These are phyloP conservation scores for Heliconius aoede DNA, from an alignment of 2,888 invertebrate species.

Conservation along the genomic window DNA sequence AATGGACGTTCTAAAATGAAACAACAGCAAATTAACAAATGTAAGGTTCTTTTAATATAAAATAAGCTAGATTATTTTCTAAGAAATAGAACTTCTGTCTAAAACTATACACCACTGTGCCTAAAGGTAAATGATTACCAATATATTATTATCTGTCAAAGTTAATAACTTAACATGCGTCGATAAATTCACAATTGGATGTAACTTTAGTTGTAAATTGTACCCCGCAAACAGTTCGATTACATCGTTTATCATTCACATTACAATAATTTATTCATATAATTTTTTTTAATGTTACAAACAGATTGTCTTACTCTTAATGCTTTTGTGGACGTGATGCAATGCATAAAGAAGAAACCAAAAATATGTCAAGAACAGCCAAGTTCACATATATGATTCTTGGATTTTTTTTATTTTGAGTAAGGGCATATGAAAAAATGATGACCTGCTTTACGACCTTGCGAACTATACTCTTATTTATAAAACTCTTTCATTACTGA, in stretches of 20 bases:
- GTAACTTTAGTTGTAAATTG: constrained; percentile 59
- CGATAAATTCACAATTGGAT: constrained; percentile 5
- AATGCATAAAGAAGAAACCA: constrained; percentile 63
- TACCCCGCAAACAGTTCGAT: constrained; percentile 76
- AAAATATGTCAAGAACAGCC: neutral
- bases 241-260: constrained; percentile 83
- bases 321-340: constrained; percentile 78
- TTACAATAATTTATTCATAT: constrained; percentile 81
- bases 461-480: too few species aligned
- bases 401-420: neutral
- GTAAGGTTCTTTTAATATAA: too few species aligned
- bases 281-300: constrained; percentile 68
- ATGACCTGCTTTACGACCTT: too few species aligned
- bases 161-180: constrained; percentile 12
- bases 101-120: neutral
- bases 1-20: too few species aligned
- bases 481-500: too few species aligned
- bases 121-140: neutral
- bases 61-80: too few species aligned
- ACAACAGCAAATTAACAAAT: too few species aligned
- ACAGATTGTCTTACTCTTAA: constrained; percentile 76
- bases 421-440: too few species aligned
- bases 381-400: neutral
- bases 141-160: constrained; percentile 2
- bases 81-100: neutral